These are phyloP conservation scores for Apamea anceps DNA, from an alignment of 2,888 invertebrate genomes.

Conservation along the genomic window DNA sequence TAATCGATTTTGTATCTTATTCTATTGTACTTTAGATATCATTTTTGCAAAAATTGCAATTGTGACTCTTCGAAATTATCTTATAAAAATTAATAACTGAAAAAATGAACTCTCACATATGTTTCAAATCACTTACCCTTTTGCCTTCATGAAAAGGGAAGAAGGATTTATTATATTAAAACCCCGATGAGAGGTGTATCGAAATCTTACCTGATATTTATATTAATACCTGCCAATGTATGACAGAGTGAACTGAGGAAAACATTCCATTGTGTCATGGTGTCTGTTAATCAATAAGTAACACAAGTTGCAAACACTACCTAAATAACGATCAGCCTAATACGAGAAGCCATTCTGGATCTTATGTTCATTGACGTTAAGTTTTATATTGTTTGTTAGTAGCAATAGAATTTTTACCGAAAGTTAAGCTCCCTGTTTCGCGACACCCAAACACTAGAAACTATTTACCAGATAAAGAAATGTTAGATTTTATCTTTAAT, in stretches of 20 bases:
- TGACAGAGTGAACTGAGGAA: constrained; percentile 53
- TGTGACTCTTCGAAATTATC: constrained; percentile 57
- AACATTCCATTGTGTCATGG: constrained; percentile 54
- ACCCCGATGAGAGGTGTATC: constrained; percentile 39
- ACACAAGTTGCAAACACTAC: constrained; percentile 62
- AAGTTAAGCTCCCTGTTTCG: constrained; percentile 52
- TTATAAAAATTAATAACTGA: constrained; percentile 39
- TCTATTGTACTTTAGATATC: constrained; percentile 68
- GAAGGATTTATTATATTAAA: constrained; percentile 52
- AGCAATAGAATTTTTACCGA: constrained; percentile 54
- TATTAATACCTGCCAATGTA: constrained; percentile 38
- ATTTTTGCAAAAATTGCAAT: constrained; percentile 62
- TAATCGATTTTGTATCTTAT: constrained; percentile 70
- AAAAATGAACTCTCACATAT: constrained; percentile 45
- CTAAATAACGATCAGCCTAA: constrained; percentile 64
- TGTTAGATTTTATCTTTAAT: constrained; percentile 62
- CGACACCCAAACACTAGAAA: constrained; percentile 50
- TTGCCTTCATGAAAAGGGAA: constrained; percentile 60
- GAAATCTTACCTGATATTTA: constrained; percentile 57
- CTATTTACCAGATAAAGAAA: constrained; percentile 64
- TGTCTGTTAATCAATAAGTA: constrained; percentile 45
- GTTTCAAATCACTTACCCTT: constrained; percentile 64
- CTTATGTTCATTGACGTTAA: constrained; percentile 65
- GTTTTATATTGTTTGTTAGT: constrained; percentile 68
- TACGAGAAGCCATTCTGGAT: constrained; percentile 56